Evolutionary conservation across 2,888 invertebrate genomes (phyloP).

Genomic region (Caprella mutica): DNA sequence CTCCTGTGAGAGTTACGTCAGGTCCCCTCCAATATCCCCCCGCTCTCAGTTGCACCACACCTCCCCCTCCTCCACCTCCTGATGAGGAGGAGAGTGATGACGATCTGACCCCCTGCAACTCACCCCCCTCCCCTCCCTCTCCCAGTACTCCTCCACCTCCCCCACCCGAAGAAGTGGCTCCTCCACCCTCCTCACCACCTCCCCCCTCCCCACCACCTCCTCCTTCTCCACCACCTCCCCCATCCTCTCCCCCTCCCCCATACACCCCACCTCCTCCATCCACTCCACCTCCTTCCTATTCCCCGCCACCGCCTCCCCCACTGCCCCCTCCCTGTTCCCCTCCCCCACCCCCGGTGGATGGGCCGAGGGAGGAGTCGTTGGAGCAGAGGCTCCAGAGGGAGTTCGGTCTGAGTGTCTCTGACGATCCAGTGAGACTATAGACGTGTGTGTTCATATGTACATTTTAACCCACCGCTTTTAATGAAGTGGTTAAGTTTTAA

Average conservation of each 20-base stretch:
- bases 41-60: too few relatives aligned
- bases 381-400: slow-evolving; percentile 57
- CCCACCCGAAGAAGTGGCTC: not conserved
- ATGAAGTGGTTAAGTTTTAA: too few relatives aligned
- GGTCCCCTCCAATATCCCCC: too few relatives aligned
- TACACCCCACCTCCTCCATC: not conserved
- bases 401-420: slow-evolving; percentile 51
- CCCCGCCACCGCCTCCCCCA: not conserved
- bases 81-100: slow-evolving; percentile 2
- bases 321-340: not conserved
- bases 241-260: not conserved
- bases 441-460: too few relatives aligned
- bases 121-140: slow-evolving; percentile 8
- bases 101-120: not conserved
- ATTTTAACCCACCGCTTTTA: too few relatives aligned
- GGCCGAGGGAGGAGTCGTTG: not conserved
- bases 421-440: slow-evolving; percentile 15
- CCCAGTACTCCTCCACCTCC: slow-evolving; percentile 6
- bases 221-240: not conserved
- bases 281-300: not conserved
- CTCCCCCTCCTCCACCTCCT: too few relatives aligned
- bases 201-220: not conserved
- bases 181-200: not conserved
- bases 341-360: not conserved
- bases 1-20: not conserved